Evolutionary conservation across 1,140 invertebrate species (phyloP), one percentile per base, ranked within the genome.

Genomic region (Hyles euphorbiae): DNA sequence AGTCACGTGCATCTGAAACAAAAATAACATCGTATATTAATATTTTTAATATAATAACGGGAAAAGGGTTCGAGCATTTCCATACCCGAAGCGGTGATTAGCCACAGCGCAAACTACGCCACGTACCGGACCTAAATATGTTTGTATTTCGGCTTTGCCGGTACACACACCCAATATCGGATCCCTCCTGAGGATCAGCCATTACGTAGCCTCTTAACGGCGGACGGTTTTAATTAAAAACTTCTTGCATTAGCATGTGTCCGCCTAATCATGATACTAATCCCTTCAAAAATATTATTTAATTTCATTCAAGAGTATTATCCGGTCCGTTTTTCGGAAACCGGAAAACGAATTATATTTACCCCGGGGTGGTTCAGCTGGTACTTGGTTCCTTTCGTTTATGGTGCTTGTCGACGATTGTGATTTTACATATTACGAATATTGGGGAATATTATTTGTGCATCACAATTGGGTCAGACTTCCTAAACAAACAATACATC

Each of bases 191-290:
- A 79, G 82, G 79, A 80, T 85, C 76, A 75, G 77, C 81, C 77
- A 84, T 87, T 87, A 85, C 81, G 74, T 74, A 83, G 81, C 78
- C 83, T 87, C 85, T 87, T 88, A 87, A 78, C 82, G 74, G 68
- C 77, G 68, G 74, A 78, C 83, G 79, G 80, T 84, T 88, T 88
- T 88, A 88, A 88, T 88, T 88, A 88, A 88, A 88, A 88, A 88
- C 83, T 88, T 88, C 83, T 86, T 88, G 72, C 81, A 85, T 85
- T 87, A 87, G 74, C 81, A 83, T 84, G 80, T 83, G 78, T 74
- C 72, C 76, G 74, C 60, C 72, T 78, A 72, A 76, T 81, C 71
- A 72, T 76, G 74, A 71, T 74, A 71, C 72, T 76, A 76, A 83
- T 78, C 75, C 76, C 74, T 77, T 74, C 76, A 75, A 79, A 40